Conservation (phyloP, 2,797 vertebrate species). For the Labeo calbasu region DNA sequence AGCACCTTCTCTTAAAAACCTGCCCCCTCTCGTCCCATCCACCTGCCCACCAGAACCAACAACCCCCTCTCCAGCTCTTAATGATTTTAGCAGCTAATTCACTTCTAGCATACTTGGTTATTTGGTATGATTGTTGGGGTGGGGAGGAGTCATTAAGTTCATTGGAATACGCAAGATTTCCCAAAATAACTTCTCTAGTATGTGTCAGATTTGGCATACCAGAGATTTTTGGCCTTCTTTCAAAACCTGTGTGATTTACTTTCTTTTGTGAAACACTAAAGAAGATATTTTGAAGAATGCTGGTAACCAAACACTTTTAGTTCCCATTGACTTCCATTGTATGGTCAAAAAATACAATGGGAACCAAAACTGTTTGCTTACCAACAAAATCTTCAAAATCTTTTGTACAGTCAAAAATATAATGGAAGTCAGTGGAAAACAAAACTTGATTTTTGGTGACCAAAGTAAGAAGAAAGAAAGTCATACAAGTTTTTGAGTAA, state of each 20-base stretch:
- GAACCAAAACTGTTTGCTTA: too few relatives aligned
- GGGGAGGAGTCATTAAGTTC: not conserved
- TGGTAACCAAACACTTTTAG: not conserved
- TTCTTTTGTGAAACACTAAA: not conserved
- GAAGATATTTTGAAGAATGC: not conserved
- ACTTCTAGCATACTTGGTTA: slow-evolving; percentile 13
- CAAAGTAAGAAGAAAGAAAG: not conserved
- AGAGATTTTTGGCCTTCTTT: not conserved
- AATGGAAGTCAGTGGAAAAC: not conserved
- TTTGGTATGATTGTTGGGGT: not conserved
- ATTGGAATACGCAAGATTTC: not conserved
- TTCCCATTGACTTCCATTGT: not conserved
- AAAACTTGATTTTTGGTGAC: not conserved
- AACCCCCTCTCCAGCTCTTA: slow-evolving; percentile 61
- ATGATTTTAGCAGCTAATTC: slow-evolving; percentile 62
- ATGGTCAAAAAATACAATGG: too few relatives aligned
- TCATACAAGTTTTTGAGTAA: not conserved
- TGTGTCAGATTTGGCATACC: not conserved
- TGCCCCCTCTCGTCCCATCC: slow-evolving; percentile 53
- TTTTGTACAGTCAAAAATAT: not conserved
- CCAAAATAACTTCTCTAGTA: not conserved
- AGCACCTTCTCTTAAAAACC: slow-evolving; percentile 65
- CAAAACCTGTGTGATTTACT: not conserved
- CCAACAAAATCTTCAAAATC: too few relatives aligned
- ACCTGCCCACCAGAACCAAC: slow-evolving; percentile 71